These are phyloP conservation scores for Agrotis puta DNA, from an alignment of 2,888 invertebrate species.

Conservation along the genomic window DNA sequence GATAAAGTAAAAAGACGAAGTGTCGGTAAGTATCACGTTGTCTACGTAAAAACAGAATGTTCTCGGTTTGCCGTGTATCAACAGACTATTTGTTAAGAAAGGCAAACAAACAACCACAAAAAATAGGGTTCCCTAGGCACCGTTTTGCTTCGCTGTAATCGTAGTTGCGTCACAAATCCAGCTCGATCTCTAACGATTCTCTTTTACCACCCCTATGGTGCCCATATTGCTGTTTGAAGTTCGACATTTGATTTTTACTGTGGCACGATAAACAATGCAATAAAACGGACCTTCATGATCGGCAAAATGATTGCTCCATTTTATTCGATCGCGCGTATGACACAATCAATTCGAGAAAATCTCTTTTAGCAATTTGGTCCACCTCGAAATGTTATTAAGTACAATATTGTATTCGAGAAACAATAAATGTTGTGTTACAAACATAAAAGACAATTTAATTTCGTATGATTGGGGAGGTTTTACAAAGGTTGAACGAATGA, in stretches of 20 bases:
- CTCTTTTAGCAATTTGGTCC: conserved; percentile 30
- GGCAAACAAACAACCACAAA: conserved; percentile 15
- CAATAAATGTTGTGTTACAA: conserved; percentile 5
- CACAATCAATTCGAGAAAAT: conserved; percentile 48
- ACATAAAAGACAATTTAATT: neutral
- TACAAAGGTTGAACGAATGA: neutral
- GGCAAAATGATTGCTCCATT: conserved; percentile 57
- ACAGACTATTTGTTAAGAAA: conserved; percentile 36
- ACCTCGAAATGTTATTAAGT: conserved; percentile 22
- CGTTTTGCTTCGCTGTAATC: conserved; percentile 29
- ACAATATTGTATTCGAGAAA: neutral
- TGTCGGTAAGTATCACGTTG: conserved; percentile 3
- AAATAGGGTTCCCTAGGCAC: conserved; percentile 12
- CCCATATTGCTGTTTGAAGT: conserved; percentile 41
- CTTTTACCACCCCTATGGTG: conserved; percentile 27
- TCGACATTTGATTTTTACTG: conserved; percentile 52
- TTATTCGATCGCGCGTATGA: conserved; percentile 54
- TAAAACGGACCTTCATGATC: conserved; percentile 53
- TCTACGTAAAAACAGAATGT: conserved; percentile 26
- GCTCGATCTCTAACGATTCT: conserved; percentile 15
- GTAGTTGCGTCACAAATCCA: conserved; percentile 46
- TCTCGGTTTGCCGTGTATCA: conserved; percentile 21
- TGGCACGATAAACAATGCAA: conserved; percentile 55
- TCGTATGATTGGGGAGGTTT: neutral
- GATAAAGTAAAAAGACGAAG: neutral